phyloP scores from a whole-genome alignment of 2,113 vertebrate species.

The Pelmatolapia mariae region DNA sequence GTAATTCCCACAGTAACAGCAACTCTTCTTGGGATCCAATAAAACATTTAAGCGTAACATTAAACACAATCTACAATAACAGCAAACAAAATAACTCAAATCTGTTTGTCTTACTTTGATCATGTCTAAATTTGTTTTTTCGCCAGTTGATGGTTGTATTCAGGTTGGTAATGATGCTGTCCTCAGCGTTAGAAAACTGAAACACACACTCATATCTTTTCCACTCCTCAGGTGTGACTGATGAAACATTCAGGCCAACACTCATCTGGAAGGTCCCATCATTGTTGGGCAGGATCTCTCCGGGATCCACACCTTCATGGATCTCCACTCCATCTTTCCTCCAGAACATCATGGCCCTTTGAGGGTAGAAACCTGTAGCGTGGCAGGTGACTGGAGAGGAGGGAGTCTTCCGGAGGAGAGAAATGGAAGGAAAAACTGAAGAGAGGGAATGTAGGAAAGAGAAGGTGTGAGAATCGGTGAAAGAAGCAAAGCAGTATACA shows the following conservation, averaged over 20 bases:
- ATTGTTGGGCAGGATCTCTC: not conserved
- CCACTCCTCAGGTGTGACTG: accelerated
- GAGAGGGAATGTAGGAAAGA: not conserved
- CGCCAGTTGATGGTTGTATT: not conserved
- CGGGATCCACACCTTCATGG: not conserved
- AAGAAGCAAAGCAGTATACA: not conserved
- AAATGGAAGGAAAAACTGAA: accelerated
- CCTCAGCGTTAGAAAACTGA: not conserved
- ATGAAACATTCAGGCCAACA: not conserved
- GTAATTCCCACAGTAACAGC: not conserved
- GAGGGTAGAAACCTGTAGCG: not conserved
- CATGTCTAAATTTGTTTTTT: not conserved
- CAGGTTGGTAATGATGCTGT: not conserved
- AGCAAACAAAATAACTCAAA: not conserved
- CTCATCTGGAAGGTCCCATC: not conserved
- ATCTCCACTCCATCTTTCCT: not conserved
- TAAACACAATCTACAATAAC: not conserved
- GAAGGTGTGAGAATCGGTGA: not conserved
- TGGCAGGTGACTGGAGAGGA: not conserved
- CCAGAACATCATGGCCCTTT: accelerated
- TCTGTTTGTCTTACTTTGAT: not conserved
- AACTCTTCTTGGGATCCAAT: not conserved
- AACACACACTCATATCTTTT: not conserved
- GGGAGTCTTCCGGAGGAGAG: accelerated
- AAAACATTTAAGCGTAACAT: not conserved